These are phyloP conservation scores for Ellobius talpinus DNA, from an alignment of 2,113 vertebrate species.

Conservation along the genomic window DNA sequence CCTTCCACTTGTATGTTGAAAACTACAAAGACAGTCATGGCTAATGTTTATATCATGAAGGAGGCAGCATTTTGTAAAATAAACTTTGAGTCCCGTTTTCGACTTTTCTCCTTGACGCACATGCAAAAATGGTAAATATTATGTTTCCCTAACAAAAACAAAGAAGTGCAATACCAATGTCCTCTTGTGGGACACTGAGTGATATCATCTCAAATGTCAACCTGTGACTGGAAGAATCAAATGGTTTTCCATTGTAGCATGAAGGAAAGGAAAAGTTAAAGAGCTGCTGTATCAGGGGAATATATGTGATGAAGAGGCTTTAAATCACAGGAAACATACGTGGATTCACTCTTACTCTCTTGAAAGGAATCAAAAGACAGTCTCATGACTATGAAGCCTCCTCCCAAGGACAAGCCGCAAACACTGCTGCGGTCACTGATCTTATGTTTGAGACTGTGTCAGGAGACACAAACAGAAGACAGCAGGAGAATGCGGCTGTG, in stretches of 20 bases:
- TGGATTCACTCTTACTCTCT: conserved; percentile 19
- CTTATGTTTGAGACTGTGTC: background rate
- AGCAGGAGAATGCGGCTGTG: background rate
- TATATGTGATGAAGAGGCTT: background rate
- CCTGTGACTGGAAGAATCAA: background rate
- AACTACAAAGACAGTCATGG: conserved; percentile 1
- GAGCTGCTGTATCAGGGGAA: background rate
- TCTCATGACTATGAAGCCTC: conserved; percentile 32
- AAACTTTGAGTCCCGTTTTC: background rate
- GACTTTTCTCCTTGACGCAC: conserved; percentile 38
- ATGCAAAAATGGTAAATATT: conserved; percentile 59
- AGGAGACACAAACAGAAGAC: conserved; percentile 6
- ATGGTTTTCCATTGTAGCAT: conserved; percentile 34
- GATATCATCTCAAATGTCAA: background rate
- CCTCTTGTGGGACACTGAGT: background rate
- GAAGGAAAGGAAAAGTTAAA: conserved; percentile 67
- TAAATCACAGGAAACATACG: conserved; percentile 12
- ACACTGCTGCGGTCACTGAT: conserved; percentile 9
- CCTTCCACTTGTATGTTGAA: background rate
- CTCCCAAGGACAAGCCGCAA: background rate
- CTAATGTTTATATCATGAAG: background rate
- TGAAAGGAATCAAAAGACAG: conserved; percentile 56
- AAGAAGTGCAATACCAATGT: background rate
- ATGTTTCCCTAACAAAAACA: conserved; percentile 50
- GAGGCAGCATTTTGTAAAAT: conserved; percentile 55